Evolutionary conservation across 2,113 vertebrate genomes (phyloP).

Genomic region (Speoplatyrhinus poulsoni): DNA sequence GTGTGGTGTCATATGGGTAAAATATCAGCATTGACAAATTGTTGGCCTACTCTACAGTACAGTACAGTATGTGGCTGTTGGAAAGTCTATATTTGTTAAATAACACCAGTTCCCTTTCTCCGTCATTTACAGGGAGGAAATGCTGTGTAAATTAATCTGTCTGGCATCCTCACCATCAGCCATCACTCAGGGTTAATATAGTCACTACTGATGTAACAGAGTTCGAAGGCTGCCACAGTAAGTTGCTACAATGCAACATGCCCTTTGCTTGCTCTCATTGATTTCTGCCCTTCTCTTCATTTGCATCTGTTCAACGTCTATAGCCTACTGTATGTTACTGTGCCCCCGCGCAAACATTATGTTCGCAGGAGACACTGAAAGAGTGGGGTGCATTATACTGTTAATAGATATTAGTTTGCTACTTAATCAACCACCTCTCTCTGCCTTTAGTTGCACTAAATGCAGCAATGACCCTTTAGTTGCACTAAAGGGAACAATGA

Average conservation of each 20-base stretch:
- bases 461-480: slow-evolving; percentile 24
- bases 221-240: slow-evolving; percentile 31
- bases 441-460: slow-evolving; percentile 23
- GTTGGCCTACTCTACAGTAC: not conserved
- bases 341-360: slow-evolving; percentile 15
- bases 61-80: too few species aligned
- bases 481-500: slow-evolving; percentile 29
- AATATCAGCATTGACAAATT: slow-evolving; percentile 39
- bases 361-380: slow-evolving; percentile 10
- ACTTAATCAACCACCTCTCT: not conserved
- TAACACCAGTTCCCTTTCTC: slow-evolving; percentile 9
- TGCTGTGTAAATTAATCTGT: slow-evolving; percentile 55
- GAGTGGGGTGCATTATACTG: slow-evolving; percentile 1
- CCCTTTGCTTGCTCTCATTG: slow-evolving; percentile 9
- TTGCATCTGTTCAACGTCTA: not conserved
- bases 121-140: slow-evolving; percentile 54
- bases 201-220: slow-evolving; percentile 43
- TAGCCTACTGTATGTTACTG: not conserved
- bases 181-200: slow-evolving; percentile 48
- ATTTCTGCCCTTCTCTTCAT: not conserved
- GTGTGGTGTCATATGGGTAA: slow-evolving; percentile 24
- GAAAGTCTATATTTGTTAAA: too few species aligned
- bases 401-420: too few species aligned
- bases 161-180: slow-evolving; percentile 42
- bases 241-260: slow-evolving; percentile 15